These are phyloP conservation scores for Tryphoninae sp. DNA, from an alignment of 2,888 invertebrate species.

Conservation along the genomic window DNA sequence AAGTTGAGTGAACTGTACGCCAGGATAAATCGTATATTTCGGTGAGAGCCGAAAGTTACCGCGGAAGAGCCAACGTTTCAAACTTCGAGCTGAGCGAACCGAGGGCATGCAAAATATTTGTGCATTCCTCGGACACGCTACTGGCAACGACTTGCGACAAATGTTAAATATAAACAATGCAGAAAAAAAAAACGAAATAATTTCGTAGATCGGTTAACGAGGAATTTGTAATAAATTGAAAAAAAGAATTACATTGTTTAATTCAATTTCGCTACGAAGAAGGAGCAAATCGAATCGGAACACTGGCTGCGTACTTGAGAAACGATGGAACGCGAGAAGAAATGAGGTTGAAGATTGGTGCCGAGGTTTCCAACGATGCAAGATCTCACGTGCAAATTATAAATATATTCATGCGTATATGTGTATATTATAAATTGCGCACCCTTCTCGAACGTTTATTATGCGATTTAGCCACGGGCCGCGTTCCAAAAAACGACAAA, in stretches of 20 bases:
- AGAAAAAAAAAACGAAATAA: neutral
- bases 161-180: neutral
- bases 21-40: constrained; percentile 63
- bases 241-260: neutral
- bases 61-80: constrained; percentile 47
- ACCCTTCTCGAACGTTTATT: constrained; percentile 55
- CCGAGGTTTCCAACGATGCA: constrained; percentile 62
- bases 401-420: neutral
- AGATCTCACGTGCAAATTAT: constrained; percentile 23
- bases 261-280: constrained; percentile 28
- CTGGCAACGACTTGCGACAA: neutral
- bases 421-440: constrained; percentile 55
- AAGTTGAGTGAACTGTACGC: constrained; percentile 68
- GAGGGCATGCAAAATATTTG: neutral
- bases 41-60: constrained; percentile 31
- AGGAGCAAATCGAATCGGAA: constrained; percentile 25
- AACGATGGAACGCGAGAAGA: constrained; percentile 26
- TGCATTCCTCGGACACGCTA: neutral
- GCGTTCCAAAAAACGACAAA: constrained; percentile 64
- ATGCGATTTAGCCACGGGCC: constrained; percentile 62
- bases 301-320: neutral
- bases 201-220: neutral
- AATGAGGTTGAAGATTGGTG: constrained; percentile 64
- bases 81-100: neutral
- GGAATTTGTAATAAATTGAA: constrained; percentile 13